Conservation (phyloP, 2,797 vertebrate genomes). For the Acrocephalus scirpaceus region DNA sequence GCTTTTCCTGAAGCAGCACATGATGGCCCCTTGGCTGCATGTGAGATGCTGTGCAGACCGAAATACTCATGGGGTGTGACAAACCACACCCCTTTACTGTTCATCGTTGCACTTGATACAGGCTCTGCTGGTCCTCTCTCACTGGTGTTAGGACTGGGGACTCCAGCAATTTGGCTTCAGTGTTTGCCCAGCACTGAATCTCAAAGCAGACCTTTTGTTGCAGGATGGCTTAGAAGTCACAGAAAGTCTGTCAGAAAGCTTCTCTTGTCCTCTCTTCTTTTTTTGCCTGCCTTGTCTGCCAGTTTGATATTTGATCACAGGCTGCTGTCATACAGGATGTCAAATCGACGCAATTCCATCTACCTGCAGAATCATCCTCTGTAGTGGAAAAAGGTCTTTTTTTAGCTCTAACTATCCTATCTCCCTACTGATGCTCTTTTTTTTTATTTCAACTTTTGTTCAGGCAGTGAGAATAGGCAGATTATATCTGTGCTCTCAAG, state of each 20-base stretch:
- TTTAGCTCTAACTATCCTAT: neutral
- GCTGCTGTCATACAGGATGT: neutral
- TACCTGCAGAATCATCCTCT: neutral
- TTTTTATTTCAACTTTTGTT: neutral
- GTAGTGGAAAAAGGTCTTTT: neutral
- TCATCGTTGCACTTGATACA: neutral
- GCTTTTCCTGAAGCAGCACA: neutral
- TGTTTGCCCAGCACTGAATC: neutral
- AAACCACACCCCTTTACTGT: neutral
- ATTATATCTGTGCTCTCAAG: neutral
- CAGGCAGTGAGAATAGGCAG: neutral
- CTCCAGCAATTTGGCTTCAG: neutral
- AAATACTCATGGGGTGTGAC: neutral
- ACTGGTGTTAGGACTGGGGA: neutral
- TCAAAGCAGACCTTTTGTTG: neutral
- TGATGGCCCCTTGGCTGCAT: neutral
- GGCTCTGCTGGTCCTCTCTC: neutral
- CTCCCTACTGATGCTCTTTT: neutral
- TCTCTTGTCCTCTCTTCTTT: neutral
- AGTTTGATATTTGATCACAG: slow-evolving; percentile 7
- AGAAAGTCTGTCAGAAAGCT: neutral
- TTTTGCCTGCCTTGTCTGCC: neutral
- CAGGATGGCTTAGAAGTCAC: neutral
- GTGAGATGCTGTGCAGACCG: neutral
- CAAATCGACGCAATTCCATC: neutral